phyloP scores from a whole-genome alignment of 2,113 vertebrate genomes.

The Rutilus rutilus region DNA sequence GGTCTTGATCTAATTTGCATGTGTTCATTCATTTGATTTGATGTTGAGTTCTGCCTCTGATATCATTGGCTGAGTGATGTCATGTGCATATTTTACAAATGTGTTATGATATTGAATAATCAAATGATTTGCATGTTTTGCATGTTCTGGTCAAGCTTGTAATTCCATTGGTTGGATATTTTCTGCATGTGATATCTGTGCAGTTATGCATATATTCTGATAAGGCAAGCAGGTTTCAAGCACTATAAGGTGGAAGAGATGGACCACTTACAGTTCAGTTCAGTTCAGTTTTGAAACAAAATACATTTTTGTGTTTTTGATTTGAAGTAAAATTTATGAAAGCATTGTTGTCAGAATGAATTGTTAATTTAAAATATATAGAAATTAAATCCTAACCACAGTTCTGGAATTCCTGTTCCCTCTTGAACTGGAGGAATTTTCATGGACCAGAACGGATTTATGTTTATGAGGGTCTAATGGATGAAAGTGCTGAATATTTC shows the following conservation, averaged over 20 bases:
- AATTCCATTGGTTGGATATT: background rate
- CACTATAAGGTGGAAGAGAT: background rate
- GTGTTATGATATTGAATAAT: background rate
- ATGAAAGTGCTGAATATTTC: conserved; percentile 36
- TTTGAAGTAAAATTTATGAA: background rate
- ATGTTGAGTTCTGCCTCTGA: background rate
- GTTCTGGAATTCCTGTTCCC: background rate
- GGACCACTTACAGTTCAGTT: background rate
- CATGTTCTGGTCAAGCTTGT: background rate
- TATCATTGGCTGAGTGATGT: conserved; percentile 4
- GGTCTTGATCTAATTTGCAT: conserved; percentile 2
- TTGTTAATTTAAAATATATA: background rate
- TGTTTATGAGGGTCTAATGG: conserved; percentile 24
- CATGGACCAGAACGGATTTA: background rate
- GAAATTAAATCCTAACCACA: background rate
- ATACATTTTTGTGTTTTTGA: too few species aligned
- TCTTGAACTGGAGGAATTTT: background rate
- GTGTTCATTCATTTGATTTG: conserved; percentile 25
- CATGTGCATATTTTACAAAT: conserved; percentile 15
- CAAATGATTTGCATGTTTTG: conserved; percentile 1
- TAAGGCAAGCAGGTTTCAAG: background rate
- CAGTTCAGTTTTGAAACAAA: background rate
- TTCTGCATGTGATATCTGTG: background rate
- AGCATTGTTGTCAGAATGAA: background rate
- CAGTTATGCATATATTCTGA: background rate